A percentile compares a stretch with the other conserved stretches of the same genome.
These are phyloP conservation scores for Fregetta grallaria DNA, from an alignment of 2,113 vertebrate genomes.

Conservation along the genomic window DNA sequence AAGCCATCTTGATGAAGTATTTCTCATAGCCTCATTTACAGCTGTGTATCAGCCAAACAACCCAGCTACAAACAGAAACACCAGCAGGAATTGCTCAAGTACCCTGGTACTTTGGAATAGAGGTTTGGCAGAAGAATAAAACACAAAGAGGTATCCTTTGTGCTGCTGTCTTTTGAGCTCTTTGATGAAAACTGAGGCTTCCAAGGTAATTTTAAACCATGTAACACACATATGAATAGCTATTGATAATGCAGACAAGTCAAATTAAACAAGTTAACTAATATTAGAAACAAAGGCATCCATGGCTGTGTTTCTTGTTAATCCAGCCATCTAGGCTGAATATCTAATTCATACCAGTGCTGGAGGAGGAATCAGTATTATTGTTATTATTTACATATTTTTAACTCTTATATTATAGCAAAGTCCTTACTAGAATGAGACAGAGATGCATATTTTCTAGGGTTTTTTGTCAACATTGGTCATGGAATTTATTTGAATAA, in stretches of 20 bases:
- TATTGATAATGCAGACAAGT: not conserved
- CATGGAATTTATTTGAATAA: not conserved
- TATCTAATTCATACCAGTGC: not conserved
- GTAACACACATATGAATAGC: not conserved
- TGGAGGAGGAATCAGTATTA: not conserved
- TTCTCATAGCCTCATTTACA: constrained; percentile 46
- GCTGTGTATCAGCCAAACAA: constrained; percentile 23
- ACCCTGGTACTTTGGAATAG: not conserved
- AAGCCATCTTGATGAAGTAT: constrained; percentile 25
- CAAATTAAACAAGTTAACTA: constrained; percentile 1
- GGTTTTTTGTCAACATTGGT: not conserved
- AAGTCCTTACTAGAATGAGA: not conserved
- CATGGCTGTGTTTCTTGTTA: not conserved
- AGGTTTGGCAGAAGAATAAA: constrained; percentile 36
- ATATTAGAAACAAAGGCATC: not conserved
- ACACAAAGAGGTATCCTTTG: not conserved
- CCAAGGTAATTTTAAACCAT: constrained; percentile 8
- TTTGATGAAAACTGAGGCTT: not conserved
- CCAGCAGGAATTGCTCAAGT: constrained; percentile 2
- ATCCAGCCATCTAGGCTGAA: not conserved
- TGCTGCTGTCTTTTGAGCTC: not conserved
- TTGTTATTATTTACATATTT: not conserved
- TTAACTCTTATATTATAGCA: not conserved
- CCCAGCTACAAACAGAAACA: constrained; percentile 14
- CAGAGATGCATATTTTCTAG: not conserved